Evolutionary conservation across 2,797 vertebrate species (phyloP).

Genomic region (Gouania willdenowi): DNA sequence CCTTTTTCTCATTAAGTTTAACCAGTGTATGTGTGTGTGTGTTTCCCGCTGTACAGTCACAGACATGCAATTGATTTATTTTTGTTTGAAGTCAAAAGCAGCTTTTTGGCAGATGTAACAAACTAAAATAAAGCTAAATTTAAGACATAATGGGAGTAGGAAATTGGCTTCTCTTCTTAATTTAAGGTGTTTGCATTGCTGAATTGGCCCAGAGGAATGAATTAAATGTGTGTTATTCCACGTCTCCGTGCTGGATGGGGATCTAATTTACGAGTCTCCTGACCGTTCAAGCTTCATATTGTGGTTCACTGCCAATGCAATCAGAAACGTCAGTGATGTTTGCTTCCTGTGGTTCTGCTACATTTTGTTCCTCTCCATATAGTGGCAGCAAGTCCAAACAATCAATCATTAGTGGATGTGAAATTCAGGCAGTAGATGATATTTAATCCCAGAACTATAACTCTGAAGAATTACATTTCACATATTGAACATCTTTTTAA

Average conservation of each 20-base stretch:
- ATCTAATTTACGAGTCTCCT: conserved; percentile 50
- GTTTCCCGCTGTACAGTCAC: conserved; percentile 13
- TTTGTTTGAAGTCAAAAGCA: conserved; percentile 36
- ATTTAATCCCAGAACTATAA: conserved; percentile 8
- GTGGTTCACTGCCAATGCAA: conserved; percentile 58
- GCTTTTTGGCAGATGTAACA: conserved; percentile 37
- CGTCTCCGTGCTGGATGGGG: conserved; percentile 21
- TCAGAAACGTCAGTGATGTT: conserved; percentile 53
- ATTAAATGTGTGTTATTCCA: conserved; percentile 58
- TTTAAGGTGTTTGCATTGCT: conserved; percentile 59
- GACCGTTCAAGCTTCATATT: conserved; percentile 38
- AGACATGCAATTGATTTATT: conserved; percentile 47
- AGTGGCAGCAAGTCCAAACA: conserved; percentile 17
- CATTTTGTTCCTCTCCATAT: conserved; percentile 22
- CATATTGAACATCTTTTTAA: conserved; percentile 17
- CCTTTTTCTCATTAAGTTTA: conserved; percentile 19
- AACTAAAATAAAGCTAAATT: conserved; percentile 41
- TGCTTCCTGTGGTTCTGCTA: conserved; percentile 38
- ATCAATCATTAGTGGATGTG: conserved; percentile 25
- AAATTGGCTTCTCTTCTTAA: conserved; percentile 59
- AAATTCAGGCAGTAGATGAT: not conserved
- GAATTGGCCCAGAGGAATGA: conserved; percentile 56
- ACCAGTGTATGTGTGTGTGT: conserved; percentile 27
- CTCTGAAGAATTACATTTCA: conserved; percentile 2
- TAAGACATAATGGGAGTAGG: conserved; percentile 58